Percentiles rank a stretch among this genome's conserved stretches.
Conservation (phyloP, 2,888 invertebrate genomes). For the Meiosimyza platycephala region DNA sequence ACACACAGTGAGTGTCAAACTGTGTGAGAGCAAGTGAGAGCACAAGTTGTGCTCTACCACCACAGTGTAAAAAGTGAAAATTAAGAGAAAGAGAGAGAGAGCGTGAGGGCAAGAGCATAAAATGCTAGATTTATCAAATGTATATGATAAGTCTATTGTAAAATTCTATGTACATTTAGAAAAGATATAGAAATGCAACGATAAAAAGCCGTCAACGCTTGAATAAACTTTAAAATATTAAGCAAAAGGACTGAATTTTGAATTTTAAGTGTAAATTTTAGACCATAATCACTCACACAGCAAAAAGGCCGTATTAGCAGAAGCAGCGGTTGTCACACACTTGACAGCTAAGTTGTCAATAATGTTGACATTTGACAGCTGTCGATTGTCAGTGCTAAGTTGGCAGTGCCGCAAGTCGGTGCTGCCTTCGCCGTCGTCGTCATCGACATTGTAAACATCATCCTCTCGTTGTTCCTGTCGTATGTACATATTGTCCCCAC, state of each 20-base stretch:
- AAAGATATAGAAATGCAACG: neutral
- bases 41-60: neutral
- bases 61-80: constrained; percentile 33
- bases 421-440: constrained; percentile 34
- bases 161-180: neutral
- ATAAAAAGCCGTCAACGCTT: constrained; percentile 59
- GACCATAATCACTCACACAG: constrained; percentile 50
- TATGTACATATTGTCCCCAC: constrained; percentile 2
- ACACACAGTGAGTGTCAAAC: constrained; percentile 29
- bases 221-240: constrained; percentile 56
- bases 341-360: constrained; percentile 55
- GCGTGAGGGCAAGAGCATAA: constrained; percentile 51
- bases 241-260: constrained; percentile 65
- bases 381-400: constrained; percentile 35
- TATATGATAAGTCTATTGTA: constrained; percentile 20
- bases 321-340: constrained; percentile 47
- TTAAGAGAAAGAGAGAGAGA: constrained; percentile 46
- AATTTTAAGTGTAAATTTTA: constrained; percentile 65
- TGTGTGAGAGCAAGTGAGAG: constrained; percentile 24
- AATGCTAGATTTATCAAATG: constrained; percentile 56
- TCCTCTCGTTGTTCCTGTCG: constrained; percentile 18
- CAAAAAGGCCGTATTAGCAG: constrained; percentile 25
- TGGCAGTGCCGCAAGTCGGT: constrained; percentile 29
- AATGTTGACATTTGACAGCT: constrained; percentile 45
- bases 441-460: constrained; percentile 44